Conservation (phyloP, 2,113 vertebrate genomes). For the Myotis lucifugus region DNA sequence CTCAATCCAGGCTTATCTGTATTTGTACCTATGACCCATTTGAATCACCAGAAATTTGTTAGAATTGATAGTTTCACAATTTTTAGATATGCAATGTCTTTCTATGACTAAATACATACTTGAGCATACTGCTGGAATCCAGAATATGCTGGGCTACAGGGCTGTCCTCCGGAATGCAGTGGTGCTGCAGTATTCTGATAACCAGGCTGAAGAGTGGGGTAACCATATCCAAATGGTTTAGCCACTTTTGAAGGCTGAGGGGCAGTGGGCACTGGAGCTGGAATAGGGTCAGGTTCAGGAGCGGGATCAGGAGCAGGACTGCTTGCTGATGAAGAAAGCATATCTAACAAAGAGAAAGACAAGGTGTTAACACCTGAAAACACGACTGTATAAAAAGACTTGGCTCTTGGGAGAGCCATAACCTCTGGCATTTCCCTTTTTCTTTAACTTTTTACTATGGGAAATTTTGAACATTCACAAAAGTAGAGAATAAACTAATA, state of each 20-base stretch:
- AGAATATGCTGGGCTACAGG: conserved; percentile 83
- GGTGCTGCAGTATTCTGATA: conserved; percentile 88
- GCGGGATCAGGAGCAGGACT: conserved; percentile 84
- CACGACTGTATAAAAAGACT: background rate
- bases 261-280: conserved; percentile 81
- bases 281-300: conserved; percentile 78
- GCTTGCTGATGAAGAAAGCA: conserved; percentile 81
- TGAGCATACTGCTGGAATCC: conserved; percentile 89
- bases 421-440: background rate
- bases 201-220: conserved; percentile 90
- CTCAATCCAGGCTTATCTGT: background rate
- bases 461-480: background rate
- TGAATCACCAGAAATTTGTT: background rate
- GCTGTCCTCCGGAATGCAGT: conserved; percentile 80
- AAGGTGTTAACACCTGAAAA: background rate
- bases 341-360: conserved; percentile 76
- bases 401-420: background rate
- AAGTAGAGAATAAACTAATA: background rate
- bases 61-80: background rate
- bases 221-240: conserved; percentile 92
- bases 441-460: background rate
- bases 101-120: conserved; percentile 71
- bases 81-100: background rate
- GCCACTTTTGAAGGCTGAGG: conserved; percentile 84
- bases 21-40: background rate